Evolutionary conservation across 1,140 invertebrate genomes (phyloP).

Genomic region (Bacillus rossius): DNA sequence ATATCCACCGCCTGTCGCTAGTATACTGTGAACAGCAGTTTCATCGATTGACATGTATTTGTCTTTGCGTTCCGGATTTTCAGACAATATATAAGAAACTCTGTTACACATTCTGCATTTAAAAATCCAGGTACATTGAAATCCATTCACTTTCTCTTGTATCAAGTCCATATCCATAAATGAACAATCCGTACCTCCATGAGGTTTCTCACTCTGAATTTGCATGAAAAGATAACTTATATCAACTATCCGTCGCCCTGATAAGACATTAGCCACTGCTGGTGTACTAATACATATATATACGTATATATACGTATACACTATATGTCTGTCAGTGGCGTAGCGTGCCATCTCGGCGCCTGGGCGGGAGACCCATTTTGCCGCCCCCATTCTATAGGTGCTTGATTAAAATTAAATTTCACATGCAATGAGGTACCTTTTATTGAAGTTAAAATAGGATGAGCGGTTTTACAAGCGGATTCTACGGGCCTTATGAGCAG

Average conservation of each 20-base stretch:
- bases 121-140: not conserved
- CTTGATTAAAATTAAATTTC: too few relatives aligned
- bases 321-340: too few relatives aligned
- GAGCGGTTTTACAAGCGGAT: too few relatives aligned
- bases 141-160: not conserved
- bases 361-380: too few relatives aligned
- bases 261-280: not conserved
- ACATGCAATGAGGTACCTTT: too few relatives aligned
- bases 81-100: not conserved
- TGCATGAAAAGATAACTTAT: slow-evolving; percentile 16
- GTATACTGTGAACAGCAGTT: not conserved
- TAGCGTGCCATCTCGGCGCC: too few relatives aligned
- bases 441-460: too few relatives aligned
- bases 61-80: not conserved
- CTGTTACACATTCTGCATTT: not conserved
- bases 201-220: slow-evolving; percentile 11
- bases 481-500: too few relatives aligned
- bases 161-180: not conserved
- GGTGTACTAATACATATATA: too few relatives aligned
- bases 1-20: not conserved
- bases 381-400: too few relatives aligned
- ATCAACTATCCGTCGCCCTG: slow-evolving; percentile 16
- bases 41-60: not conserved
- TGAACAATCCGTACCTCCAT: not conserved
- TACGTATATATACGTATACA: too few relatives aligned